These are phyloP conservation scores for Pelobates cultripes DNA, from an alignment of 2,797 vertebrate genomes.

Conservation along the genomic window DNA sequence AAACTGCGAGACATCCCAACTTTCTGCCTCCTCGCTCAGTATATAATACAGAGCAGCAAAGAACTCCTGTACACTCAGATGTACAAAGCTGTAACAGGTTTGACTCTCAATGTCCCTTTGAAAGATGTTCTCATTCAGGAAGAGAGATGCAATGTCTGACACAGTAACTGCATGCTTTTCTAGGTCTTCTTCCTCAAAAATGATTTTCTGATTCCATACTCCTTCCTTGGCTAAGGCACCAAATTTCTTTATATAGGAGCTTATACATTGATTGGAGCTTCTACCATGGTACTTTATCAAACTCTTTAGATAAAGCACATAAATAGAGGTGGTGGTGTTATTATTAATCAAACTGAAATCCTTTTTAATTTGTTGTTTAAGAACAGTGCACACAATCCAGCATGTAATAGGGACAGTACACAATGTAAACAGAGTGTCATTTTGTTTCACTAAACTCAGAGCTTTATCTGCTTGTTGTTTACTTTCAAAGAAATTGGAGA, in stretches of 20 bases:
- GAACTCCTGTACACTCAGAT: slow-evolving; percentile 61
- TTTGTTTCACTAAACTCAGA: slow-evolving; percentile 48
- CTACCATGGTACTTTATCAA: slow-evolving; percentile 13
- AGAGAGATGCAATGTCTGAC: slow-evolving; percentile 47
- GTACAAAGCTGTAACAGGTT: slow-evolving; percentile 57
- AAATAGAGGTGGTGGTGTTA: slow-evolving; percentile 8
- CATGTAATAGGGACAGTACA: slow-evolving; percentile 45
- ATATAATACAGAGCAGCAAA: slow-evolving; percentile 62
- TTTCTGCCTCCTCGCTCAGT: slow-evolving; percentile 7
- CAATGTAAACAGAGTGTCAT: slow-evolving; percentile 40
- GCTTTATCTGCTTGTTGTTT: rapidly evolving
- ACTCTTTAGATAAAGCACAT: slow-evolving; percentile 11
- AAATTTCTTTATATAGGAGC: slow-evolving; percentile 47
- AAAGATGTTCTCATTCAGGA: slow-evolving; percentile 57
- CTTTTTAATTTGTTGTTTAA: slow-evolving; percentile 50
- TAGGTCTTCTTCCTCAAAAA: slow-evolving; percentile 59
- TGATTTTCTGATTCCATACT: slow-evolving; percentile 51
- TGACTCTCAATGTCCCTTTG: slow-evolving; percentile 54
- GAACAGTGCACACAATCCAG: slow-evolving; percentile 62
- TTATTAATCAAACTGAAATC: background rate
- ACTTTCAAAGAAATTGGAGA: slow-evolving; percentile 57
- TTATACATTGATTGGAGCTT: background rate
- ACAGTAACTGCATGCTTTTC: slow-evolving; percentile 54
- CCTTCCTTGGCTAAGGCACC: slow-evolving; percentile 58
- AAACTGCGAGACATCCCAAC: too few species aligned